Percentiles rank a stretch among this genome's conserved stretches.
Evolutionary conservation across 1,140 invertebrate species (phyloP).

Genomic region (Drosophila eugracilis): DNA sequence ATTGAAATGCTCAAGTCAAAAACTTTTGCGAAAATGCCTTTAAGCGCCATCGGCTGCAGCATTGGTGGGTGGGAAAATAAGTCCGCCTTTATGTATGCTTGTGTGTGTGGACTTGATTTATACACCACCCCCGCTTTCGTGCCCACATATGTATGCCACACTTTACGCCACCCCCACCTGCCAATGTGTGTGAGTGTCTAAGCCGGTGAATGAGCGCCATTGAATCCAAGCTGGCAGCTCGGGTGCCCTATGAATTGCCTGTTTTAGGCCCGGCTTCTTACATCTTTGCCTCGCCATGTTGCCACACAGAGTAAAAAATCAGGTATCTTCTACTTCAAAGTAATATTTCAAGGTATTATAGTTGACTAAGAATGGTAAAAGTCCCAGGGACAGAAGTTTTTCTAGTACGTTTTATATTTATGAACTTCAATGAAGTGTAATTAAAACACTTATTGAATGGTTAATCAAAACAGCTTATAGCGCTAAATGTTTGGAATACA

Average conservation of each 20-base stretch:
- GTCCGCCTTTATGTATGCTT: conserved; percentile 9
- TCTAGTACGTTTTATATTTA: background rate
- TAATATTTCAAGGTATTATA: background rate
- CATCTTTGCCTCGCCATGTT: conserved; percentile 1
- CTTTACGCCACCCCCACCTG: conserved; percentile 26
- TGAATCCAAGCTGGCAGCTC: conserved; percentile 63
- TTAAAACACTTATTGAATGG: background rate
- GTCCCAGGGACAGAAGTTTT: background rate
- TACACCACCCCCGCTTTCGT: conserved; percentile 45
- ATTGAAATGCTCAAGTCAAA: conserved; percentile 81
- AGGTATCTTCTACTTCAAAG: background rate
- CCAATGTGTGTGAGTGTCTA: conserved; percentile 43
- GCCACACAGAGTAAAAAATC: conserved; percentile 12
- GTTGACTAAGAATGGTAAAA: background rate
- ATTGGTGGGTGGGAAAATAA: conserved; percentile 18
- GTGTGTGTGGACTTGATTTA: conserved; percentile 69
- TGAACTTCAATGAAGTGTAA: background rate
- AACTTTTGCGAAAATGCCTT: conserved; percentile 79
- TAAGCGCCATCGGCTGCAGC: conserved; percentile 73
- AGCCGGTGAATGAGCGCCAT: conserved; percentile 77
- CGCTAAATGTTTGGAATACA: background rate
- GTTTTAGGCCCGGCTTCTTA: conserved; percentile 58
- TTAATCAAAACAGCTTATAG: background rate
- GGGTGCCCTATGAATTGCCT: conserved; percentile 71
- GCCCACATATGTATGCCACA: conserved; percentile 46